A percentile compares a stretch with the other conserved stretches of the same genome.
phyloP scores from a whole-genome alignment of 2,797 vertebrate species.

The Ibycter americanus region DNA sequence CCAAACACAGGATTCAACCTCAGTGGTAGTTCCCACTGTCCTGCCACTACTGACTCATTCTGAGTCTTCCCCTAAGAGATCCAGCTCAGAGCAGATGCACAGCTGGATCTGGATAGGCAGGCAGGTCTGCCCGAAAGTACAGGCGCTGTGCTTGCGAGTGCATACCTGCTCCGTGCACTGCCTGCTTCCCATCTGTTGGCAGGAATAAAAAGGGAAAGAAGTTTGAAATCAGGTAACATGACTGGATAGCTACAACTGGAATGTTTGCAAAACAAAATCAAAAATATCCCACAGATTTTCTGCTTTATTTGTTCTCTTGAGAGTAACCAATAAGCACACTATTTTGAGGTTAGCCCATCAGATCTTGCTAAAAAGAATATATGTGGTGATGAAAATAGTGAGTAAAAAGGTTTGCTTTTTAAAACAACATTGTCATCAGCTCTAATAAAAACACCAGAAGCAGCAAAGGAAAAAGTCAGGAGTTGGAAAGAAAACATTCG shows the following conservation, averaged over 20 bases:
- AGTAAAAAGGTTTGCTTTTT: neutral
- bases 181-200: neutral
- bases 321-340: neutral
- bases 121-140: neutral
- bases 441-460: neutral
- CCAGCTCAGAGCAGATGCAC: neutral
- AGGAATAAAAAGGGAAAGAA: neutral
- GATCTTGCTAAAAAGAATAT: neutral
- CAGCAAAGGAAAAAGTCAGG: neutral
- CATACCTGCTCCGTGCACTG: neutral
- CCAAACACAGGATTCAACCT: neutral
- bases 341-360: neutral
- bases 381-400: neutral
- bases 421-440: neutral
- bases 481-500: neutral
- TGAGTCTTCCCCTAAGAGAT: neutral
- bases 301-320: neutral
- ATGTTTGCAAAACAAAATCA: neutral
- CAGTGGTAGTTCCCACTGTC: accelerated
- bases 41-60: neutral
- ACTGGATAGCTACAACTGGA: neutral
- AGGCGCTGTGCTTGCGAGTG: accelerated
- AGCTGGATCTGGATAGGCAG: neutral
- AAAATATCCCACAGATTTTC: neutral
- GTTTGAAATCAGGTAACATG: neutral